Base-by-base conservation (phyloP, 2,888 invertebrate genomes). In the Notodonta ziczac region DNA sequence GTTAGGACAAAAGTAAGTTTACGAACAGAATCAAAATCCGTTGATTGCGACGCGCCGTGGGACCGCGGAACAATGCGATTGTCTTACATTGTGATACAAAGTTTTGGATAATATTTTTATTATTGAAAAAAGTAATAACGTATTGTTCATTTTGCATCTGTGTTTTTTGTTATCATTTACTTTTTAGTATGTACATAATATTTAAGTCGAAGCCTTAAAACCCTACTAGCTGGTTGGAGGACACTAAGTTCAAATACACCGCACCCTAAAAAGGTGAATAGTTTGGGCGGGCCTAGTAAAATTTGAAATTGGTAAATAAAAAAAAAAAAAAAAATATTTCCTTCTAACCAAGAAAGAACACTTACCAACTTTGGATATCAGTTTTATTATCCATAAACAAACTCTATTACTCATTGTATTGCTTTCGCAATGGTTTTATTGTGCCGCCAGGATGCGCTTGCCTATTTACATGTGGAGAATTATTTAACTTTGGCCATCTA, bases 41-140 rank as follows among this genome's bases (percentile, higher is more conserved):
- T 56, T 74, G 83, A 84, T 81, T 78, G 76, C 71, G 72, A 74
- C 83, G 80, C 71, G 73, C 74, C 83, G 80, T 81, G 81, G 77
- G 82, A 83, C 72, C 77, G 78, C 73, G 72, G 76, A 81, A 82
- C 84, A 81, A 79, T 81, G 73, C 70, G 68, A 80, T 82, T 82
- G 81, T 77, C 80, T 60, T 63, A 70, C 70, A 67, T 65, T 75
- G 73, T 69, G 65, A 66, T 74, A 74, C 75, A 75, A 69, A 74
- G 44, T 56, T 74, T 75, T 69, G 75, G 71, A 63, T 74, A 71
- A 71, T 75, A 71, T 74, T 75, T 42, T 16, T 44, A 56, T 14
- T 53, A 53, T 35, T 32, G 16, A 53, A 53, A 53, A 53, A 53
- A 4, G 52, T 53, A 50, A 50, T 16, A 50, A 46, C n/a, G n/a